These are phyloP conservation scores for Odobenus rosmarus DNA, from an alignment of 2,113 vertebrate genomes.

Conservation along the genomic window DNA sequence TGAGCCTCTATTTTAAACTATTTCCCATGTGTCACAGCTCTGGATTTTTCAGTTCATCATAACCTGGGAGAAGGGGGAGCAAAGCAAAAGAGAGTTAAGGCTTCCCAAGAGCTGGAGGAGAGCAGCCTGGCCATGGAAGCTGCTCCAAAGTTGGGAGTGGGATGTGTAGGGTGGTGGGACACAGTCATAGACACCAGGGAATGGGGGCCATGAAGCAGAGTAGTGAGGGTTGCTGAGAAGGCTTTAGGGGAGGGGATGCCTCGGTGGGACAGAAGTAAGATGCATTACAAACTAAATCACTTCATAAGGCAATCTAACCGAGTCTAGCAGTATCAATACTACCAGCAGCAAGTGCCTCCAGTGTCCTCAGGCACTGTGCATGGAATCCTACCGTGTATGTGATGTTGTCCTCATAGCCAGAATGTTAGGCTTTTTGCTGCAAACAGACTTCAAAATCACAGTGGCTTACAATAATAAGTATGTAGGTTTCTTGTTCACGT, in stretches of 20 bases:
- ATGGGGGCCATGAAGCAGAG: background rate
- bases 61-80: background rate
- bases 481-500: background rate
- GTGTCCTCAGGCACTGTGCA: background rate
- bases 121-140: background rate
- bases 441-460: background rate
- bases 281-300: background rate
- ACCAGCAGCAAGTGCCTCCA: rapidly evolving
- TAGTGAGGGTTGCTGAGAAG: background rate
- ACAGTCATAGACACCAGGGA: background rate
- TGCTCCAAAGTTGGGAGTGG: too few species aligned
- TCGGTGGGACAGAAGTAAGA: background rate
- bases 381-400: background rate
- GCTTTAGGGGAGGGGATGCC: too few species aligned
- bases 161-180: rapidly evolving
- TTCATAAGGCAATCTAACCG: background rate
- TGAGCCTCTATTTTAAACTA: background rate
- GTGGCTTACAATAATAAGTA: background rate
- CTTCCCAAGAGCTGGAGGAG: background rate
- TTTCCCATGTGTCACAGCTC: background rate
- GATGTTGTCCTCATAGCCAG: background rate
- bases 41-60: background rate
- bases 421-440: background rate
- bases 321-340: background rate
- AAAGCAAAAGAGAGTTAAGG: background rate